Percentiles rank a stretch among this genome's conserved stretches.
These are phyloP conservation scores for Cavia porcellus DNA, from an alignment of 2,113 vertebrate species.

Conservation along the genomic window DNA sequence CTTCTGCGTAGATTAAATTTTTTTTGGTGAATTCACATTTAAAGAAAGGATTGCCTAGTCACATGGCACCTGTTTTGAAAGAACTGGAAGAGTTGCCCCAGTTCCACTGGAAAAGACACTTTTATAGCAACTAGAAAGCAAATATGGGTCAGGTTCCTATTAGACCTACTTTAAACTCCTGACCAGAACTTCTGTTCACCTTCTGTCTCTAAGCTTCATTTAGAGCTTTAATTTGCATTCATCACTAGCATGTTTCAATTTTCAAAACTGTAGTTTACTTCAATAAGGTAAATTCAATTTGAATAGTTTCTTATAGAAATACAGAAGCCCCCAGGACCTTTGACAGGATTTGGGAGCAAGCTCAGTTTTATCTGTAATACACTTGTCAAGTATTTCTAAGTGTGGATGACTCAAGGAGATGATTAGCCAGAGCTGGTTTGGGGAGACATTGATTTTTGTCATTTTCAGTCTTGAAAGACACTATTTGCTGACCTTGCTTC, in stretches of 20 bases:
- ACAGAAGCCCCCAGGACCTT: not conserved
- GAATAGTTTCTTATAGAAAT: not conserved
- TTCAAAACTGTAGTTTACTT: conserved; percentile 22
- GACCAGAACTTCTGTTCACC: not conserved
- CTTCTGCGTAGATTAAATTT: not conserved
- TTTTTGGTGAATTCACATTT: not conserved
- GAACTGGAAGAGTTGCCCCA: not conserved
- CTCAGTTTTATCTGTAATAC: not conserved
- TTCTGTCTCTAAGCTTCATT: not conserved
- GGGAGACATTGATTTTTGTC: conserved; percentile 58
- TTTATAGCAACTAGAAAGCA: conserved; percentile 1
- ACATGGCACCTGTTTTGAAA: not conserved
- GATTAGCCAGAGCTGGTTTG: not conserved
- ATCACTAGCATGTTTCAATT: conserved; percentile 18
- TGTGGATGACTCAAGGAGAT: not conserved
- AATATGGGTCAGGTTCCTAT: not conserved
- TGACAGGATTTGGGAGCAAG: not conserved
- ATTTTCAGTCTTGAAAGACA: conserved; percentile 63
- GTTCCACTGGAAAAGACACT: not conserved
- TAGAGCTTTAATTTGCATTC: conserved; percentile 54
- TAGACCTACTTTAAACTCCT: not conserved
- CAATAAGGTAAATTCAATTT: not conserved
- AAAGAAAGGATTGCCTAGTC: not conserved
- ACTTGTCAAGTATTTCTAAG: conserved; percentile 4
- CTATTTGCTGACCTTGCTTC: conserved; percentile 66